Evolutionary conservation across 2,888 invertebrate genomes (phyloP).

Genomic region (Pyrgus malvae): DNA sequence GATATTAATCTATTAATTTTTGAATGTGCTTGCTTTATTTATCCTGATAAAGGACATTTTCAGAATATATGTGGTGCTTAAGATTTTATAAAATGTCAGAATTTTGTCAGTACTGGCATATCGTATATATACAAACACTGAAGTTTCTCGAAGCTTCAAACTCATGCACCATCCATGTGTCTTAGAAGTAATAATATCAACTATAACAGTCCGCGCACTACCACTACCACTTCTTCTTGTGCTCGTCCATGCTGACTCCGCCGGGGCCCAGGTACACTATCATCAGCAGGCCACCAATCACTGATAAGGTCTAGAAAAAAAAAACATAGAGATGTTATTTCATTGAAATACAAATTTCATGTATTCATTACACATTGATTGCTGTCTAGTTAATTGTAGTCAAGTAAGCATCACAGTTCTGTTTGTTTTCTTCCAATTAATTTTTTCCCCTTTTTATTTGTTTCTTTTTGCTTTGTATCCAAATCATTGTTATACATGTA

Average conservation of each 20-base stretch:
- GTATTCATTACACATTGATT: too few relatives aligned
- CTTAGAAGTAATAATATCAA: conserved; percentile 13
- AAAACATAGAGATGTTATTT: not conserved
- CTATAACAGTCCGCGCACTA: conserved; percentile 25
- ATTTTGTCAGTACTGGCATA: not conserved
- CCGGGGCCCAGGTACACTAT: conserved; percentile 99
- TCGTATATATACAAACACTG: conserved; percentile 12
- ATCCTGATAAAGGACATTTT: too few relatives aligned
- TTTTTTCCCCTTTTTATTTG: too few relatives aligned
- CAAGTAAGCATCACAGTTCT: too few relatives aligned
- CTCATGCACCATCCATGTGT: conserved; percentile 4
- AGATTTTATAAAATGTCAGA: not conserved
- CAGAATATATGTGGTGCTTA: too few relatives aligned
- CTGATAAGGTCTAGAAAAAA: conserved; percentile 94
- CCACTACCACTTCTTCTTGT: conserved; percentile 98
- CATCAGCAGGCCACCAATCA: conserved; percentile 98
- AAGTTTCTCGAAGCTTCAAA: conserved; percentile 8
- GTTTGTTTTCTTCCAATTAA: too few relatives aligned
- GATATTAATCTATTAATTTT: too few relatives aligned
- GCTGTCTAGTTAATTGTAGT: too few relatives aligned
- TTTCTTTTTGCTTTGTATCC: too few relatives aligned
- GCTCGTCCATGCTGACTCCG: conserved; percentile 99
- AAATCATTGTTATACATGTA: too few relatives aligned
- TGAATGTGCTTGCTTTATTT: too few relatives aligned
- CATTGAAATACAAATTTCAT: too few relatives aligned